A percentile compares a stretch with the other conserved stretches of the same genome.
phyloP scores from a whole-genome alignment of 2,888 invertebrate genomes.

The Netelia virgata region DNA sequence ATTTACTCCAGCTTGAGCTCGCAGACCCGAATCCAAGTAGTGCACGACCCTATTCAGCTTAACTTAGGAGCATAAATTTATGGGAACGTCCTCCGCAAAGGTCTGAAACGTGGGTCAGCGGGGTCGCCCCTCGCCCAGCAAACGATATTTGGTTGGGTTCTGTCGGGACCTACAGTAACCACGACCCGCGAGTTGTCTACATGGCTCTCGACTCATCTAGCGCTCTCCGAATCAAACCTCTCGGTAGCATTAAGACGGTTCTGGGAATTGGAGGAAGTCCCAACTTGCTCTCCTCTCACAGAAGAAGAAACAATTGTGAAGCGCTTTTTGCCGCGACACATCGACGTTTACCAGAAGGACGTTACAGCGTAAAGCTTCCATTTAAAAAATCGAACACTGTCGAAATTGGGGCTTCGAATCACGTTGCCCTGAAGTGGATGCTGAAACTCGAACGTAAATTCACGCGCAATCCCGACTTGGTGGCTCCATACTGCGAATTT shows the following conservation, averaged over 20 bases:
- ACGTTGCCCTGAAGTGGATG: too few relatives aligned
- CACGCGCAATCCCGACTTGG: too few relatives aligned
- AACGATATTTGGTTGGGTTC: constrained; percentile 32
- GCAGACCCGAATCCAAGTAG: constrained; percentile 38
- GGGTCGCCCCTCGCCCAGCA: constrained; percentile 24
- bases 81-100: constrained; percentile 20
- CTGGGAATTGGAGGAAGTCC: constrained; percentile 40
- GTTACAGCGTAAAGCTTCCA: constrained; percentile 9
- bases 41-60: constrained; percentile 26
- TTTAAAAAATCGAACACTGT: constrained; percentile 1
- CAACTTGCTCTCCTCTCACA: neutral
- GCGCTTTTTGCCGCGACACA: constrained; percentile 36
- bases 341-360: constrained; percentile 20
- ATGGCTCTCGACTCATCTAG: neutral
- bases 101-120: neutral
- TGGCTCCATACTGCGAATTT: too few relatives aligned
- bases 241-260: constrained; percentile 19
- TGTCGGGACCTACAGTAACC: constrained; percentile 19
- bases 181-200: neutral
- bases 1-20: constrained; percentile 12
- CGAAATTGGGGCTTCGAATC: constrained; percentile 19
- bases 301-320: constrained; percentile 25
- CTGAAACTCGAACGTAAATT: too few relatives aligned
- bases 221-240: neutral
- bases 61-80: constrained; percentile 25